These are phyloP conservation scores for Grapholita molesta DNA, from an alignment of 1,140 invertebrate genomes.

Conservation along the genomic window DNA sequence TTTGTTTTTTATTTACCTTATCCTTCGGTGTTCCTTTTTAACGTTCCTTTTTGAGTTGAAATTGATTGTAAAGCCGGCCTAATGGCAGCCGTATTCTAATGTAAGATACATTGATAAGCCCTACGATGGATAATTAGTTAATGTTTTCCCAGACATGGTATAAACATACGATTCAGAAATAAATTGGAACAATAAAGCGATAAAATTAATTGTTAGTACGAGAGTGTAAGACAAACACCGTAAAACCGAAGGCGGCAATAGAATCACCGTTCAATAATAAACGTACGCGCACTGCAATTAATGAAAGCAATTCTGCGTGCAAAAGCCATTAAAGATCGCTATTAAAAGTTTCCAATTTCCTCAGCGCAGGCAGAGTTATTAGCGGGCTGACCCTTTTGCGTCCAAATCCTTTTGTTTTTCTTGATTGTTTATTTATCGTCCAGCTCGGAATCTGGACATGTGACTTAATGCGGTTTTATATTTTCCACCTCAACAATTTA, in stretches of 20 bases:
- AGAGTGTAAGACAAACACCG: slow-evolving; percentile 31
- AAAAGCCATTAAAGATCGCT: slow-evolving; percentile 42
- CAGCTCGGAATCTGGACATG: slow-evolving; percentile 20
- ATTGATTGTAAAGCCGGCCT: slow-evolving; percentile 73
- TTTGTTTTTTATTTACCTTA: slow-evolving; percentile 74
- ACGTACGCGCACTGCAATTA: slow-evolving; percentile 38
- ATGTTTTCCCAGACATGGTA: slow-evolving; percentile 24
- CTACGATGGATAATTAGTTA: slow-evolving; percentile 58
- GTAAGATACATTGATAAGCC: slow-evolving; percentile 62
- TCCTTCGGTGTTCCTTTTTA: slow-evolving; percentile 61
- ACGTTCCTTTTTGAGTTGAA: slow-evolving; percentile 58
- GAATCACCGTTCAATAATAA: slow-evolving; percentile 44
- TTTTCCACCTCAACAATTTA: slow-evolving; percentile 28
- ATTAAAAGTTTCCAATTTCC: slow-evolving; percentile 53
- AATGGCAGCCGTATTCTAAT: slow-evolving; percentile 62
- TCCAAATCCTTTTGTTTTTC: slow-evolving; percentile 15
- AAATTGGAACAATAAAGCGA: slow-evolving; percentile 18
- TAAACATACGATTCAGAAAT: slow-evolving; percentile 4
- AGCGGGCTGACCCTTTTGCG: slow-evolving; percentile 32
- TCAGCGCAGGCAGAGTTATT: slow-evolving; percentile 36
- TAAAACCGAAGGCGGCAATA: slow-evolving; percentile 34
- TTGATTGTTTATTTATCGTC: slow-evolving; percentile 57
- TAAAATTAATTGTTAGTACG: slow-evolving; percentile 26
- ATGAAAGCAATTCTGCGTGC: slow-evolving; percentile 47
- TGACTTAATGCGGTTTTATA: slow-evolving; percentile 1